Conservation (phyloP, 2,797 vertebrate genomes). For the Fistularia commersonii region DNA sequence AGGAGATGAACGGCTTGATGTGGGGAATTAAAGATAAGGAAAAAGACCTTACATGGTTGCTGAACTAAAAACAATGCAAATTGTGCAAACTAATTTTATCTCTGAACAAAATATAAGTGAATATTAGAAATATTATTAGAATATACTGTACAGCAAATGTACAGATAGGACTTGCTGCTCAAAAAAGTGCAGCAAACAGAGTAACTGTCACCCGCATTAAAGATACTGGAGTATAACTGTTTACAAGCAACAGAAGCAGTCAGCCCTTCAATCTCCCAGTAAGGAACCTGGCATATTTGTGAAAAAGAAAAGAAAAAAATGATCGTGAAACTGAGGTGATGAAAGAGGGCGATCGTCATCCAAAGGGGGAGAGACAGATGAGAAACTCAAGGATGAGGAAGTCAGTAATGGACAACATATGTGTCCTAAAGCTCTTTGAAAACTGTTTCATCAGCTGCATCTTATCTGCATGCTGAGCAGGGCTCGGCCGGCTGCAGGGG, state of each 20-base stretch:
- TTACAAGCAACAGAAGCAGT: no score
- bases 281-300: background rate
- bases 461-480: slow-evolving; percentile 54
- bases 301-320: slow-evolving; percentile 5
- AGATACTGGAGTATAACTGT: no score
- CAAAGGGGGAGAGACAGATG: slow-evolving; percentile 17
- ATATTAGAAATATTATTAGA: slow-evolving; percentile 15
- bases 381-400: slow-evolving; percentile 48
- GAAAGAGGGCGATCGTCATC: slow-evolving; percentile 3
- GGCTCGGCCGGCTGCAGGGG: slow-evolving; percentile 34
- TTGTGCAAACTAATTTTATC: slow-evolving; percentile 7
- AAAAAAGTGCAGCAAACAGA: no score
- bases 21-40: slow-evolving; percentile 30
- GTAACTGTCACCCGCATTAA: no score
- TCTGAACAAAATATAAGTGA: slow-evolving; percentile 4
- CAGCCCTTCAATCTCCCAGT: background rate
- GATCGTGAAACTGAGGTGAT: slow-evolving; percentile 2
- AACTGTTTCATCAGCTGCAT: slow-evolving; percentile 68
- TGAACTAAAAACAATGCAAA: slow-evolving; percentile 27
- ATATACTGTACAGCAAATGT: background rate
- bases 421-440: slow-evolving; percentile 28
- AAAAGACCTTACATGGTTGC: slow-evolving; percentile 21
- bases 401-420: slow-evolving; percentile 65
- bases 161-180: background rate
- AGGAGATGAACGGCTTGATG: slow-evolving; percentile 10